Conservation (phyloP, 2,888 invertebrate species). For the Lasioglossum figueresi region DNA sequence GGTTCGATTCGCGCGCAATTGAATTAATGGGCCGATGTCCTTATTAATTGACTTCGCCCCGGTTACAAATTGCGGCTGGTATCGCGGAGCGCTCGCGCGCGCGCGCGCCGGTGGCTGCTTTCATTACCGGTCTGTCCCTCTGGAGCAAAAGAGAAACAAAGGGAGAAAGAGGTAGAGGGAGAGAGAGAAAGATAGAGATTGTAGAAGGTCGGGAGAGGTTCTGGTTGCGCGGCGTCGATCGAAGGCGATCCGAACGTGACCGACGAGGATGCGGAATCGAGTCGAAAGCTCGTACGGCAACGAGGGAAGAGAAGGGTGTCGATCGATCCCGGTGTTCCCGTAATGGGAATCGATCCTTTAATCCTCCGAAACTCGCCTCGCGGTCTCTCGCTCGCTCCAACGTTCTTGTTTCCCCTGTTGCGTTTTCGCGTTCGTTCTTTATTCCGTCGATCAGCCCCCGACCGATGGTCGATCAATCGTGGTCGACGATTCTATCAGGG, state of each 20-base stretch:
- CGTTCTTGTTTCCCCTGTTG: background rate
- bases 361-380: background rate
- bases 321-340: slow-evolving; percentile 3
- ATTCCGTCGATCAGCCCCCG: background rate
- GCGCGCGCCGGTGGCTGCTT: slow-evolving; percentile 56
- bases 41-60: slow-evolving; percentile 77
- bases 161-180: background rate
- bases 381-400: background rate
- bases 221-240: background rate
- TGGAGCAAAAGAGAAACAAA: slow-evolving; percentile 6
- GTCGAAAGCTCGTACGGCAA: background rate
- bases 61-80: slow-evolving; percentile 76
- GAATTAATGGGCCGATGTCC: slow-evolving; percentile 76
- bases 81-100: slow-evolving; percentile 33
- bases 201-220: background rate
- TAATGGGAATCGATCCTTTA: background rate
- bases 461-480: slow-evolving; percentile 49
- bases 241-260: background rate
- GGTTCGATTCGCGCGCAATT: slow-evolving; percentile 65
- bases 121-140: slow-evolving; percentile 29
- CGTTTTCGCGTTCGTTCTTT: slow-evolving; percentile 7
- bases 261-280: slow-evolving; percentile 1
- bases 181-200: background rate
- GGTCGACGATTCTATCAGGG: slow-evolving; percentile 61
- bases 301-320: slow-evolving; percentile 4